Conservation (phyloP, 1,140 invertebrate species). For the Brachionus koreanus region DNA sequence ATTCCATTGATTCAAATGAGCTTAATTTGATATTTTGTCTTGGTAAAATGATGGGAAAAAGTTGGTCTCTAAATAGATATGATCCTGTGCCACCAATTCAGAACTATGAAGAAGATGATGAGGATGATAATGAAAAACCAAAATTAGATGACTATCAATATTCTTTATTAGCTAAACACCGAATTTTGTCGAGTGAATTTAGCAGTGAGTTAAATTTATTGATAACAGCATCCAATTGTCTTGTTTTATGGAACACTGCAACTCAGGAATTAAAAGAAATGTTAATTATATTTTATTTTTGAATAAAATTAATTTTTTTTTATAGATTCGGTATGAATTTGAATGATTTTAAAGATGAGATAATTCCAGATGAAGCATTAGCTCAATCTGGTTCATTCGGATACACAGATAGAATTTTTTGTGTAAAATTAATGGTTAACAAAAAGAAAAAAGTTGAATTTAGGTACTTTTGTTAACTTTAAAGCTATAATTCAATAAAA, state of each 20-base stretch:
- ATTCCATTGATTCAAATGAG: constrained; percentile 45
- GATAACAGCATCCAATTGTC: background rate
- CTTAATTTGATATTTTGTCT: constrained; percentile 25
- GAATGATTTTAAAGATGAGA: background rate
- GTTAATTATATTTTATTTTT: background rate
- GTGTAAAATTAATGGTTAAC: background rate
- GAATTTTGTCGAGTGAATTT: background rate
- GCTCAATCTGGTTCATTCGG: background rate
- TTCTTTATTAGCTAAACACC: background rate
- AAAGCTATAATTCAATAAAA: background rate
- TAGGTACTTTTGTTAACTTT: background rate
- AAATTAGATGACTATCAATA: background rate
- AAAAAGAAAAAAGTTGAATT: constrained; percentile 29
- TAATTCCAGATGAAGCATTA: background rate
- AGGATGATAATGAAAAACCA: background rate
- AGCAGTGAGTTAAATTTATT: background rate
- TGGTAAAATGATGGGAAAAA: background rate
- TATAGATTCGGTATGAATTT: background rate
- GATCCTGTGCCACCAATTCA: background rate
- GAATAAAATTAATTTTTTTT: background rate
- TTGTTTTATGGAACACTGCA: background rate
- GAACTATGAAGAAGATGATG: background rate
- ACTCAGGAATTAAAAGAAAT: constrained; percentile 22
- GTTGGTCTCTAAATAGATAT: background rate
- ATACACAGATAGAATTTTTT: background rate